Base-by-base conservation (phyloP, 2,888 invertebrate species). In the Cacoxenus indagator region DNA sequence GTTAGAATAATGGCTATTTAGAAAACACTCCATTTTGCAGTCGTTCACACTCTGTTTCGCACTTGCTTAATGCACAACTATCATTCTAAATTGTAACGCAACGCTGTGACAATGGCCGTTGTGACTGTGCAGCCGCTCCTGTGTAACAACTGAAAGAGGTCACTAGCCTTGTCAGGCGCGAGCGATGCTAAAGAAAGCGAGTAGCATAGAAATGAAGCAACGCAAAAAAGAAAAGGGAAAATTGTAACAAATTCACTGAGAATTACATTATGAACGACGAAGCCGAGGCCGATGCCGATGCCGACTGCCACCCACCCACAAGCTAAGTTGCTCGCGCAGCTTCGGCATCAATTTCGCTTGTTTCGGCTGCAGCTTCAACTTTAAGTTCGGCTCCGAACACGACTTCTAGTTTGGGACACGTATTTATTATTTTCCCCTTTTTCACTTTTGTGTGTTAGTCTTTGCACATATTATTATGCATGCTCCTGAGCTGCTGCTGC, bases 161-260 rank as follows among this genome's bases (percentile, higher is more conserved):
- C 80, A 81, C 84, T 81, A 81, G 84, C 80, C 80, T 81, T 82
- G 81, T 80, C 79, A 77, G 62, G 37, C 37, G 37, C 14, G 37
- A 37, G 14, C 37, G 37, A 2, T 37, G 37, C 37, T 37, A 37
- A 37, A 37, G 37, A 37, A 37, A 37, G 37, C 37, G 37, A 19
- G 17, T 19, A n/a, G 29, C 27, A 54, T 19, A 22, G 9, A 54
- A 54, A 24, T 17, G 14, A 27, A 57, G 17, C 26, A 29, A 57
- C 31, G 26, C 8, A 14, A 57, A 14, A 27, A 55, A 57, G 9
- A 57, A 57, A 57, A 57, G 27, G n/a, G 29, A 57, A 57, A 27
- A 57, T 29, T 57, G 14, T 57, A 57, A 57, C 29, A 26, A 57
- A 29, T 57, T 14, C 11, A 11, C 8, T 4, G 8, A 14, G 9